A percentile compares a stretch with the other conserved stretches of the same genome.
These are phyloP conservation scores for Steinernema carpocapsae DNA, from an alignment of 2,888 invertebrate species.

Conservation along the genomic window DNA sequence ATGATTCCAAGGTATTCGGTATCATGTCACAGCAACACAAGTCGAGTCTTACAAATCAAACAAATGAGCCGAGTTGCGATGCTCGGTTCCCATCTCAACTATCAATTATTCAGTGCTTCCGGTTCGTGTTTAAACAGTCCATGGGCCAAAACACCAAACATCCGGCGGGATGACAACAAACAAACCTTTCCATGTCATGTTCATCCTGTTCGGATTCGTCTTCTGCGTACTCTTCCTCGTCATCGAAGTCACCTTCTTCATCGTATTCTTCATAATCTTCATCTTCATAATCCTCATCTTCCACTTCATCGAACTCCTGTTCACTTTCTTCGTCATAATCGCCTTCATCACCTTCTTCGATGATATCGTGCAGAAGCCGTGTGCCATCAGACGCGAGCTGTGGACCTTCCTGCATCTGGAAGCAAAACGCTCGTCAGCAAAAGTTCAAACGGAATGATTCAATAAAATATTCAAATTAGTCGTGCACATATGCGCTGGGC, in stretches of 20 bases:
- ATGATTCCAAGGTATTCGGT: neutral
- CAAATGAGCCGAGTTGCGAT: neutral
- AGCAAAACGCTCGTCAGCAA: neutral
- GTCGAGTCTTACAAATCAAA: neutral
- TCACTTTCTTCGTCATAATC: slow-evolving; percentile 38
- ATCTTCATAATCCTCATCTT: slow-evolving; percentile 23
- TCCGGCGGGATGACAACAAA: neutral
- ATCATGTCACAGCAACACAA: neutral
- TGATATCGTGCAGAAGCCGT: slow-evolving; percentile 16
- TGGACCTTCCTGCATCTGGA: neutral
- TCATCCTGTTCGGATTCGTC: neutral
- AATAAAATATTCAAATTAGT: slow-evolving; percentile 31
- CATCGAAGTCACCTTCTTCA: neutral
- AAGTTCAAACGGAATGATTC: slow-evolving; percentile 23
- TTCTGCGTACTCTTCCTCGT: slow-evolving; percentile 27
- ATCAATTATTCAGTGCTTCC: slow-evolving; percentile 5
- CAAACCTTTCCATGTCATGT: slow-evolving; percentile 14
- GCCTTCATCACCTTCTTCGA: slow-evolving; percentile 23
- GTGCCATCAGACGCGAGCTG: neutral
- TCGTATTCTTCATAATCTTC: slow-evolving; percentile 33
- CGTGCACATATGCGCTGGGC: neutral
- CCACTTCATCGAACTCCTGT: slow-evolving; percentile 25
- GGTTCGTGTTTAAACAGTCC: neutral
- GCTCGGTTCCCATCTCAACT: slow-evolving; percentile 2
- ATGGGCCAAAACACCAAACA: neutral